Percentiles rank a stretch among this genome's conserved stretches.
Evolutionary conservation across 2,888 invertebrate genomes (phyloP).

Genomic region (Diploptera punctata): DNA sequence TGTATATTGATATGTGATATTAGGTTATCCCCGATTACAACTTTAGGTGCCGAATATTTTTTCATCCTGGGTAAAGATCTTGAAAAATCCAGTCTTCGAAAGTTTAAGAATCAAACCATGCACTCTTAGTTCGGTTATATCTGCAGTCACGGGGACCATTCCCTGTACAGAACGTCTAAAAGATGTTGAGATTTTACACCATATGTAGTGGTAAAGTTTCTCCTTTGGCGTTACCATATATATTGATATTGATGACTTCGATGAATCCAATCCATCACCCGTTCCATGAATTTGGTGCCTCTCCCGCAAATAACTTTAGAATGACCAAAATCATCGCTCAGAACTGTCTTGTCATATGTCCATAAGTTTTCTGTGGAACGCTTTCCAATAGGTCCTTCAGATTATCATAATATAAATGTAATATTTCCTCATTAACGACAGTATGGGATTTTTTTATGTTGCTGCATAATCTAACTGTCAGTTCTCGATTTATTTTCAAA

Average conservation of each 20-base stretch:
- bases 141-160: too few relatives aligned
- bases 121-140: too few relatives aligned
- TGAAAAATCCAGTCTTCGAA: too few relatives aligned
- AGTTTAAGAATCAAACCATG: too few relatives aligned
- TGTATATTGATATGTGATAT: too few relatives aligned
- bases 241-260: too few relatives aligned
- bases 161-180: too few relatives aligned
- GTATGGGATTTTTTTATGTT: not conserved
- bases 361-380: not conserved
- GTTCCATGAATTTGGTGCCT: not conserved
- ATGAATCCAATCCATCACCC: not conserved
- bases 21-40: too few relatives aligned
- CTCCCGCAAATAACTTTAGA: not conserved
- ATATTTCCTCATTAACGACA: not conserved
- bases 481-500: not conserved
- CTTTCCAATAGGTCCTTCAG: not conserved
- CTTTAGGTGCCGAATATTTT: too few relatives aligned
- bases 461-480: not conserved
- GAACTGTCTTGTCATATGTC: not conserved
- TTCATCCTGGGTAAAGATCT: too few relatives aligned
- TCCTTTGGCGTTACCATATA: constrained; percentile 1
- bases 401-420: not conserved
- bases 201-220: not conserved
- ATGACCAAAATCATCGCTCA: not conserved
- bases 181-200: too few relatives aligned